Evolutionary conservation across 1,140 invertebrate species (phyloP), one percentile per base, ranked within the genome.

Genomic region (Daktulosphaira vitifoliae): DNA sequence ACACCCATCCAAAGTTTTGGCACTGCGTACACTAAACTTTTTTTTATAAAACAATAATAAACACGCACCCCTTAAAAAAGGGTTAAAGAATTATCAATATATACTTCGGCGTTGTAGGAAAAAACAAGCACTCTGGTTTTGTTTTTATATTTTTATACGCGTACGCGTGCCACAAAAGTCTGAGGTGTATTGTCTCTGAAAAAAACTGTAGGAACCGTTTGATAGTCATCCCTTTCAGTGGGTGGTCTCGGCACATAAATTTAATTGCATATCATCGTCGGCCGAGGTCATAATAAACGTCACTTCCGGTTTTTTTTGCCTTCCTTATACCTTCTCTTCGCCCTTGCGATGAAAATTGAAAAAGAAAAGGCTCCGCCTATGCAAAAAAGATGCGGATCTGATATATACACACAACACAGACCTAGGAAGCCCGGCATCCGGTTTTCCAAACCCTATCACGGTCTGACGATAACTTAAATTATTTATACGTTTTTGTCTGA

Each of bases 191-290:
- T 59, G 56, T 48, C 23, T 59, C 42, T 33, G 20, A 20, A 16
- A 29, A 20, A 16, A 18, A 7, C 18, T 56, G 15, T 59, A 59
- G n/a, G 3, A 59, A 16, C 39, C 11, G 42, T 48, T 33, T 62
- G 56, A 62, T 46, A 42, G 25, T 33, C 29, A 33, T 33, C 42
- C 56, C 42, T 33, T 62, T 62, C 56, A 15, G 56, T 48, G 56
- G 56, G 56, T 48, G 56, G 56, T 62, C 42, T 62, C 56, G 56
- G 56, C 56, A 46, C 56, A 62, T 62, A 62, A 62, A 62, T 62
- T 62, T 62, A 62, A 62, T 62, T 62, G 56, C 56, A 59, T 38
- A 59, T 59, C 54, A 62, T 18, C 56, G 56, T 46, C 56, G 42
- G 56, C 16, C 22, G 56, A 46, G 56, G 56, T 62, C 56, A 33